Evolutionary conservation across 2,113 vertebrate species (phyloP).

Genomic region (Pluvialis apricaria): DNA sequence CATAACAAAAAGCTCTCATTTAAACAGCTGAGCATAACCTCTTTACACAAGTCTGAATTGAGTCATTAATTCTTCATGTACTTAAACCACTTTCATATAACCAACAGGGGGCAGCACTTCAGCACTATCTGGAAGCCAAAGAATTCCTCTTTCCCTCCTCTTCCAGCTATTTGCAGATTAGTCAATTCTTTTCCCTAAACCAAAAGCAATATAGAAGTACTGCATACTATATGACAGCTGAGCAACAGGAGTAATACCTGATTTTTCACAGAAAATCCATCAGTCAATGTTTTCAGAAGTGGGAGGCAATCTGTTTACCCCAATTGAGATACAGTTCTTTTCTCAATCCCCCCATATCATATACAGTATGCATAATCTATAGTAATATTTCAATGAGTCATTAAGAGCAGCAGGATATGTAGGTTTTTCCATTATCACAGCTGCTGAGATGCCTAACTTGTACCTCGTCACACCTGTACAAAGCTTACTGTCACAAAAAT

Average conservation of each 20-base stretch:
- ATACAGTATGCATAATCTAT: background rate
- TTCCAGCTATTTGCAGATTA: background rate
- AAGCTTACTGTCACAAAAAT: background rate
- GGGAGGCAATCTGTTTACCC: background rate
- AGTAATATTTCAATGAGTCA: background rate
- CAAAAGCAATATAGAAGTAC: background rate
- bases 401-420: background rate
- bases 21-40: background rate
- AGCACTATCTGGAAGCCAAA: background rate
- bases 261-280: background rate
- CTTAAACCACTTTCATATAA: background rate
- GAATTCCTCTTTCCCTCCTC: background rate
- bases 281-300: background rate
- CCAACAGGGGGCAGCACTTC: slow-evolving; percentile 54
- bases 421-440: background rate
- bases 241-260: background rate
- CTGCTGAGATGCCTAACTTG: background rate
- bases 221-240: background rate
- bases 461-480: fast-evolving
- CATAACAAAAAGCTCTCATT: background rate
- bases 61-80: background rate
- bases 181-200: background rate
- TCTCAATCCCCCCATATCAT: background rate
- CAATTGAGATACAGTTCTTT: background rate
- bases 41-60: background rate